Evolutionary conservation across 2,888 invertebrate genomes (phyloP), one percentile per base, ranked within the genome.

Genomic region (Xestia c-nigrum): DNA sequence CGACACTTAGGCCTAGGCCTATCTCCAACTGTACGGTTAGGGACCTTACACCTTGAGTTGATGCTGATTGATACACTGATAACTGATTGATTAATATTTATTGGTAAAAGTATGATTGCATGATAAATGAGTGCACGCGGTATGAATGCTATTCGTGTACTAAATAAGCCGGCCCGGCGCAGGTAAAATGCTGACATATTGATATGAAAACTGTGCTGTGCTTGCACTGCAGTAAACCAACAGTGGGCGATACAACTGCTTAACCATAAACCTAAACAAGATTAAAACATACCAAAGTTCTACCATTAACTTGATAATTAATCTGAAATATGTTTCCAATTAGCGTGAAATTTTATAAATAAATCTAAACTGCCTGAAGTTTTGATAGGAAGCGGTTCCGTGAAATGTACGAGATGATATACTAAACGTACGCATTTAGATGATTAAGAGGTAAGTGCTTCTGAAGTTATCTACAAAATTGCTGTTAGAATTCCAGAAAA

Each of bases 291-390:
- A 24, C 14, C 81, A 19, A 86, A 86, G 64, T 85, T 80, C 52
- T 3, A 21, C 59, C 74, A 76, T 84, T 80, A 85, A 76, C 66
- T 84, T 78, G 64, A 40, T 78, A 80, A 86, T 86, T 84, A 86
- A 78, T 84, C 65, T 84, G 68, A 86, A 81, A 81, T 81, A 85
- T 81, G 78, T 86, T 76, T 71, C 81, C 76, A 81, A 86, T 86
- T 86, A 85, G 68, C 71, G 19, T 2, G 12, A 78, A 86, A 59
- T 85, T 84, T 76, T 72, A 73, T 71, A 80, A 69, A 85, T 86
- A 85, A 86, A 86, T 85, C 72, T 81, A 61, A 76, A 59, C 72
- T 24, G 43, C 7, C 21, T 21, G 6, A 69, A 84, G 72, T 84
- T 85, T 68, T 46, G 64, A 68, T 76, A 63, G 64, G 73, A 16